Conservation (phyloP, 2,113 vertebrate genomes). For the Ptychochromis oligacanthus region DNA sequence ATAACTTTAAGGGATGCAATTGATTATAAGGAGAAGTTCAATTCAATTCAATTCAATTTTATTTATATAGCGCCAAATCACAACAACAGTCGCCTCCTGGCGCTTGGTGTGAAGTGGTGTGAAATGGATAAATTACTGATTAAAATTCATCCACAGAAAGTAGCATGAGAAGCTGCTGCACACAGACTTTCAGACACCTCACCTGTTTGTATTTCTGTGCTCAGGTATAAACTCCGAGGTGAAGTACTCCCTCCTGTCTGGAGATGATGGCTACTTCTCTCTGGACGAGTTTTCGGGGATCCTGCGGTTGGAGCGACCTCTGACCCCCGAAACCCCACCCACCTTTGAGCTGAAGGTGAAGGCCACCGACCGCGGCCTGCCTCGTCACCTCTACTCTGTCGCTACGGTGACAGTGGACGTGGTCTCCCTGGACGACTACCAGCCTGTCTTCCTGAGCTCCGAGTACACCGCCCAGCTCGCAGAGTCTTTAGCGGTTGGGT, state of each 20-base stretch:
- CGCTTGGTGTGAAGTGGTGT: too few relatives aligned
- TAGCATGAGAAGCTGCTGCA: too few relatives aligned
- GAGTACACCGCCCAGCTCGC: conserved; percentile 85
- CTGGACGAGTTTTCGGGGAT: conserved; percentile 92
- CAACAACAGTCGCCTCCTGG: too few relatives aligned
- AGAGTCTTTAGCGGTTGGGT: conserved; percentile 84
- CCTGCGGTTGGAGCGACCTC: conserved; percentile 88
- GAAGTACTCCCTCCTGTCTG: conserved; percentile 86
- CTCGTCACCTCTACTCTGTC: conserved; percentile 82
- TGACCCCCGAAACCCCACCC: conserved; percentile 79
- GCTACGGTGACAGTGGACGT: conserved; percentile 87
- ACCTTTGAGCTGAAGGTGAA: conserved; percentile 88
- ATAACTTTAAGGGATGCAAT: too few relatives aligned
- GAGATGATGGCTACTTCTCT: conserved; percentile 88
- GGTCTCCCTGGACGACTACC: conserved; percentile 89
- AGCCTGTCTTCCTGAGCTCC: conserved; percentile 87
- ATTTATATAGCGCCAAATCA: too few relatives aligned
- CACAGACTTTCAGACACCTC: not conserved
- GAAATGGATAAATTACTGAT: too few relatives aligned
- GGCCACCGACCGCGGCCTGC: conserved; percentile 88
- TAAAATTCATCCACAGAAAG: not conserved
- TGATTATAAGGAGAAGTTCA: too few relatives aligned
- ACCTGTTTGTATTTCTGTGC: not conserved
- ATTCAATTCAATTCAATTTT: too few relatives aligned
- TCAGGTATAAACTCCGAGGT: conserved; percentile 92